Base-by-base conservation (phyloP, 53 echinoderm and acorn worm species). In the Zoroaster sp. region DNA sequence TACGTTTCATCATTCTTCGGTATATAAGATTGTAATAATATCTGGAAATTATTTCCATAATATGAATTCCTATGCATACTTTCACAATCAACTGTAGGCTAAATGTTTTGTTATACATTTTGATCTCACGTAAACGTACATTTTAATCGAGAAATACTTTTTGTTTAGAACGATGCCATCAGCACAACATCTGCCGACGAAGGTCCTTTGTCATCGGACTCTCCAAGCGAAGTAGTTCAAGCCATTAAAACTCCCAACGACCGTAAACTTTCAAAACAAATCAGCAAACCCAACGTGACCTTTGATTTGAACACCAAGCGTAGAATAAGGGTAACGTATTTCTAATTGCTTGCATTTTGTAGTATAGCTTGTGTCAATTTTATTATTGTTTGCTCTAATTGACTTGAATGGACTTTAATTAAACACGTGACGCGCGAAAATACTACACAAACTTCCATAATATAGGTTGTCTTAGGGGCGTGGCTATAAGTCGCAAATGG, bases 281-380 rank as follows among this genome's bases (percentile, higher is more conserved):
- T 8, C 63, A n/a, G 8, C 5, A 69, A 17, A 17, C 33, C 31
- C 30, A 46, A 77, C 51, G 31, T 77, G 17, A 28, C 44, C 12
- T 77, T 77, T 30, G 77, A 77, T 42, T 11, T 77, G 52, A 77
- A 35, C 8, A 52, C 77, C 77, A 77, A 77, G 47, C 30, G n/a
- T 31, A 45, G 34, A n/a, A 34, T 77, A 77, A 46, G 35, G 33
- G 77, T 77, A 59, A 59, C 5, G 23, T 55, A 55, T 55, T 55
- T 23, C 55, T 55, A 1, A 53, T 53, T 17, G 2, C 0, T 8
- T 28, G 25, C 9, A 28, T 28, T 25, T 59, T 2, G 28, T 25
- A 9, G 20, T 21, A 59, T n/a, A 25, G 11, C 63, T 11, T 25
- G 23, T 20, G 5, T 2, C 55, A 23, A 13, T n/a, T 9, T 8